Evolutionary conservation across 2,113 vertebrate species (phyloP), one percentile per base, ranked within the genome.

Genomic region (Neoarius graeffei): DNA sequence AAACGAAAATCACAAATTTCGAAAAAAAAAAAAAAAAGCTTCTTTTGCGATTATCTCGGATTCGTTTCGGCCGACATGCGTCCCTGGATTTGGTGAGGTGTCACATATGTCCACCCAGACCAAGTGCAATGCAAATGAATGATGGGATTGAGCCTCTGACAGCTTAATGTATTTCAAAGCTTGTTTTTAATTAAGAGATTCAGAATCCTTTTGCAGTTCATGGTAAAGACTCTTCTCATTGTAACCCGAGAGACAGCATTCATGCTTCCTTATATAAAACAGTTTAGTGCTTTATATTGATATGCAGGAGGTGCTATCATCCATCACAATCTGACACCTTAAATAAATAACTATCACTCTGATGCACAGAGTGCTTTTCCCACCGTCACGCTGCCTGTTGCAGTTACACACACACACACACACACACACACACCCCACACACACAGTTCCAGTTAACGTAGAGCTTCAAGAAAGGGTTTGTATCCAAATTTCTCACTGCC

Each of bases 281-380:
- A 11, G 62, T 89, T 89, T 81, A 88, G 79, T 66, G 69, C 48
- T 85, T 88, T 85, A 84, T 87, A 91, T 89, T 73, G 90, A 52
- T 85, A 88, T 83, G 84, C 85, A 85, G 86, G 52, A 86, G 60
- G 79, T 57, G 54, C 67, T 82, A 81, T 76, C 85, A 74, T 80
- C 90, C 87, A 90, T 90, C 89, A 90, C 69, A 87, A 56, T 86
- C 83, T 89, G 87, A 89, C 86, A 90, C 79, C 81, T 88, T 88
- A 83, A 86, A 90, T 83, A 82, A 87, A 86, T 48, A 73, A 54
- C 80, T 87, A 81, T 64, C 27, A 50, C 77, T 88, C 87, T 87
- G 87, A 88, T 86, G 74, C 69, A 91, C 81, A 86, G 76, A 89
- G 69, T 27, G 10, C 71, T 84, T 71, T 88, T 42, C 60, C 77